These are phyloP conservation scores for Chelonoidis abingdonii DNA, from an alignment of 2,113 vertebrate species.

Conservation along the genomic window DNA sequence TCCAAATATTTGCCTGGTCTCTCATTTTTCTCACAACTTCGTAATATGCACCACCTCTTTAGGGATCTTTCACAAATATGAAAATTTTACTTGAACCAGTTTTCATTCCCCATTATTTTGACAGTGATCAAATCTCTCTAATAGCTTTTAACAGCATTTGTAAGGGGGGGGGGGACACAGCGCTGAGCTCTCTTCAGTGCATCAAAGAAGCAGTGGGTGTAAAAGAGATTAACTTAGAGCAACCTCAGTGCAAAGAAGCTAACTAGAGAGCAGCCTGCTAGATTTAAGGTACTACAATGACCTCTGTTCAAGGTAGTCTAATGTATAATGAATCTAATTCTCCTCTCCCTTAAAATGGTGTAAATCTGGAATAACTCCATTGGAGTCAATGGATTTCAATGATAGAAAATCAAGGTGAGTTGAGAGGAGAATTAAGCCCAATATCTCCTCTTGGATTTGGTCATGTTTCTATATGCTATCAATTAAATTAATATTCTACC, in stretches of 20 bases:
- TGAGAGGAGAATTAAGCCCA: background rate
- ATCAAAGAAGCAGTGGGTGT: background rate
- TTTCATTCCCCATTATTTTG: background rate
- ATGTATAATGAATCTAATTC: background rate
- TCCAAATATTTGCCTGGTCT: background rate
- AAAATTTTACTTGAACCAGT: background rate
- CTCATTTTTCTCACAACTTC: background rate
- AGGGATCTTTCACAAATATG: background rate
- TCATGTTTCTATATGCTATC: background rate
- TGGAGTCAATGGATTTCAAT: background rate
- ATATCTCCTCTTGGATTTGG: background rate
- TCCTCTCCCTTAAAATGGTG: background rate
- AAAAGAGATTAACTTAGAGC: background rate
- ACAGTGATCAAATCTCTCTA: background rate
- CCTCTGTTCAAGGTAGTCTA: background rate
- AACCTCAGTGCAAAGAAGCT: rapidly evolving
- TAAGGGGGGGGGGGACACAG: background rate
- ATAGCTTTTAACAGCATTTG: background rate
- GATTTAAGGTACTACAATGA: background rate
- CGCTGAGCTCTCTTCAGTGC: background rate
- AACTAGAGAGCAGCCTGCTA: background rate
- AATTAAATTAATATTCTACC: background rate
- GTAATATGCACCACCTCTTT: background rate
- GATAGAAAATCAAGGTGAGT: background rate
- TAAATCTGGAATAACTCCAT: background rate